phyloP scores from a whole-genome alignment of 2,888 invertebrate genomes.

The Euzophera pinguis region DNA sequence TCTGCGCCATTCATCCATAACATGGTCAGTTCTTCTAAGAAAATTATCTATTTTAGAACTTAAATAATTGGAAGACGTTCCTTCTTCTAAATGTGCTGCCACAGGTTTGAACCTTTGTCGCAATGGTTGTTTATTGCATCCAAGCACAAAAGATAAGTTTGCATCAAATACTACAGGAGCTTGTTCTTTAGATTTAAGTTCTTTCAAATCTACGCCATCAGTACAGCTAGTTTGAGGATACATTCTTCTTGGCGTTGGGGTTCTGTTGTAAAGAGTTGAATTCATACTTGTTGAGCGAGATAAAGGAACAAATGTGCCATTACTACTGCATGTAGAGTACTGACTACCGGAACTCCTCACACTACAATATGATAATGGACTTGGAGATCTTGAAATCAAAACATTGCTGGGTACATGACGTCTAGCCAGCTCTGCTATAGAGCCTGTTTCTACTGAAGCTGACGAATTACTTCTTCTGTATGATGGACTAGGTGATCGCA shows the following conservation, averaged over 20 bases:
- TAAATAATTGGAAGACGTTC: constrained; percentile 88
- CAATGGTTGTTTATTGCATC: constrained; percentile 85
- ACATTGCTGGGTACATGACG: constrained; percentile 57
- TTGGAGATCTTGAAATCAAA: constrained; percentile 78
- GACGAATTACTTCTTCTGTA: constrained; percentile 61
- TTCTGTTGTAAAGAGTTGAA: constrained; percentile 59
- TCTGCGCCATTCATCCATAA: constrained; percentile 92
- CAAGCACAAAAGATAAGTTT: constrained; percentile 88
- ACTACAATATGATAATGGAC: constrained; percentile 72
- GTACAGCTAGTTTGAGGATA: constrained; percentile 82
- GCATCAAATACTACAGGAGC: constrained; percentile 91
- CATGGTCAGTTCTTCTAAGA: constrained; percentile 90
- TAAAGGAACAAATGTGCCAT: constrained; percentile 61
- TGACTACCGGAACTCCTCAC: constrained; percentile 63
- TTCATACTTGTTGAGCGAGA: constrained; percentile 67
- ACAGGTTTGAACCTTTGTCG: constrained; percentile 84
- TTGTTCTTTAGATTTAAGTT: constrained; percentile 83
- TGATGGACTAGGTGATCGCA: constrained; percentile 60
- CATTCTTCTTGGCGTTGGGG: constrained; percentile 82
- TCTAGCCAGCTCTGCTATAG: constrained; percentile 69
- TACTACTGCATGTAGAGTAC: constrained; percentile 72
- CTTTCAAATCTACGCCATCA: constrained; percentile 75
- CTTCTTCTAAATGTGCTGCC: constrained; percentile 87
- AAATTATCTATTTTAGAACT: constrained; percentile 89
- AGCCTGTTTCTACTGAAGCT: constrained; percentile 68